Base-by-base conservation (phyloP, 2,888 invertebrate genomes). In the Drosophila maculinotata region DNA sequence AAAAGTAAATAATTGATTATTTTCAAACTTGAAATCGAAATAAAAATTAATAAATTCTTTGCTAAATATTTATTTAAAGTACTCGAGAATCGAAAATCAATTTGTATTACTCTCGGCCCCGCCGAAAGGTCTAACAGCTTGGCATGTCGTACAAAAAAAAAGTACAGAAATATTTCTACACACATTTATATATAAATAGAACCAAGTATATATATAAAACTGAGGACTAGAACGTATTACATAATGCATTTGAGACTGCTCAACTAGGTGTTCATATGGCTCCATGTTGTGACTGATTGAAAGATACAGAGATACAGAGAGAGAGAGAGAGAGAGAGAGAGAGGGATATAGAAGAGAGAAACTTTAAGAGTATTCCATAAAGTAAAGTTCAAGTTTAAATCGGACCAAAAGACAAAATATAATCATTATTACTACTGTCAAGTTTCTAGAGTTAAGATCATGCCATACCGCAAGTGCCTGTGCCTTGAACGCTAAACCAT, bases 1-100 rank as follows among this genome's bases (percentile, higher is more conserved):
- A n/a, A n/a, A 17, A 23, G 12, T 57, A 65, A 62, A 41, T 35
- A 35, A 39, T 38, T 41, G 49, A 49, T 28, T 49, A 25, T 15
- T 17, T 9, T 35, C 20, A 9, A 41, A 42, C 1, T 20, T 28
- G 39, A 49, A 68, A 48, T 52, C 30, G n/a, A 58, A 70, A 59
- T 59, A 59, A 58, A 76, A 71, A 62, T 62, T 56, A 65, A 80
- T 81, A 81, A 80, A 79, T 81, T 84, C 79, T 57, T 60, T 41
- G 59, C 76, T 80, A 78, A 59, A 42, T 74, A 54, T 71, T 74
- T 63, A 39, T 66, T 59, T 65, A 51, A 62, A 69, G 63, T 72
- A 79, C 45, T 57, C 62, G 51, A 71, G 59, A 73, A 64, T 73
- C 56, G 25, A 66, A 67, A 69, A 67, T 54, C n/a, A 41, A 41